Base-by-base conservation (phyloP, 2,888 invertebrate species). In the Entomobrya proxima region DNA sequence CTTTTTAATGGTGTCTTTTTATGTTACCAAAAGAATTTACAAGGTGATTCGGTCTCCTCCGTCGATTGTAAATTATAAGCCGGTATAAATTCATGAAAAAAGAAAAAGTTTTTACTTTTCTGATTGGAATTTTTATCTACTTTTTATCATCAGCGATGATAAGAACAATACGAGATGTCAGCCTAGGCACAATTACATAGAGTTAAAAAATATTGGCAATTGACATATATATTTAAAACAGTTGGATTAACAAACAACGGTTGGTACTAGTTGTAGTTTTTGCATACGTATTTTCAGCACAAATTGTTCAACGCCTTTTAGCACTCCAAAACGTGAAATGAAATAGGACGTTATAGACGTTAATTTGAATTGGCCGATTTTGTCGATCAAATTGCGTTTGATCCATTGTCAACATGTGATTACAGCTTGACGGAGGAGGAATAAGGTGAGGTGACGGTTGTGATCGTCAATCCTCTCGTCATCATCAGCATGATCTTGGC, bases 221-320 rank as follows among this genome's bases (percentile, higher is more conserved):
- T 69, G 69, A 69, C 69, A 69, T 44, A n/a, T n/a, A n/a, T n/a
- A 69, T 69, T 69, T 69, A 69, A 69, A 69, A 69, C 69, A 69
- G 69, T 69, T 69, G 40, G 69, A 69, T 69, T 69, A 69, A 69
- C 69, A 55, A 37, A 37, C 50, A 50, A 50, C n/a, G 50, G 6
- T 50, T 18, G n/a, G 4, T 47, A 15, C n/a, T n/a, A 3, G 55
- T 7, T 55, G 24, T 55, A 55, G 1, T 7, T 13, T 7, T 3
- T 58, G 27, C 15, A 27, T 30, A 30, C 18, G 37, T 32, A 67
- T 67, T 64, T 67, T n/a, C n/a, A n/a, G n/a, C n/a, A 37, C 67
- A 67, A 37, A 67, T 67, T 21, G 67, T n/a, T 37, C 67, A 67
- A 67, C 67, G 67, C 67, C 67, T 67, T 40, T 67, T 40, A 37